Evolutionary conservation across 2,797 vertebrate genomes (phyloP).

Genomic region (Taeniopygia guttata): DNA sequence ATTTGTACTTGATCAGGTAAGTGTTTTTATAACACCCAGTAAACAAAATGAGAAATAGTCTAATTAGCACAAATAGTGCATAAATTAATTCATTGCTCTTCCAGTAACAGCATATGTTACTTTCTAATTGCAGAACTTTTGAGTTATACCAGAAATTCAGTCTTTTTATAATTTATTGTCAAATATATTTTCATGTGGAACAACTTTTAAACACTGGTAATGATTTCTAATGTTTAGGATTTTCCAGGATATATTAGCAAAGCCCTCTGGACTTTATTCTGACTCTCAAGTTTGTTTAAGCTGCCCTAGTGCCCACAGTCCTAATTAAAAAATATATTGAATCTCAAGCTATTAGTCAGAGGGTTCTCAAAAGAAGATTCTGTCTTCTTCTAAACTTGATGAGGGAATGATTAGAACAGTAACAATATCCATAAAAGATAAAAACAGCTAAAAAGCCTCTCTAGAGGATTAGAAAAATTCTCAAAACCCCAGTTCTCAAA

Average conservation of each 20-base stretch:
- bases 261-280: not conserved
- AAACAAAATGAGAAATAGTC: not conserved
- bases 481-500: not conserved
- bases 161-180: not conserved
- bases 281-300: not conserved
- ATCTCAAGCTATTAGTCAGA: not conserved
- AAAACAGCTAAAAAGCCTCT: not conserved
- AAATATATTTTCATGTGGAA: not conserved
- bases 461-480: not conserved
- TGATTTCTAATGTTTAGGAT: not conserved
- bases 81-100: not conserved
- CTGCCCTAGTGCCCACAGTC: not conserved
- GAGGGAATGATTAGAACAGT: not conserved
- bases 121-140: not conserved
- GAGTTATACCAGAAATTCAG: not conserved
- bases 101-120: not conserved
- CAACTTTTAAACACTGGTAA: not conserved
- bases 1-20: not conserved
- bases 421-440: not conserved
- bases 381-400: slow-evolving; percentile 1
- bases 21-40: not conserved
- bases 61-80: not conserved
- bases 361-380: not conserved
- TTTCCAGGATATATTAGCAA: not conserved
- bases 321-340: slow-evolving; percentile 3